Evolutionary conservation across 2,113 vertebrate species (phyloP).

Genomic region (Garra rufa): DNA sequence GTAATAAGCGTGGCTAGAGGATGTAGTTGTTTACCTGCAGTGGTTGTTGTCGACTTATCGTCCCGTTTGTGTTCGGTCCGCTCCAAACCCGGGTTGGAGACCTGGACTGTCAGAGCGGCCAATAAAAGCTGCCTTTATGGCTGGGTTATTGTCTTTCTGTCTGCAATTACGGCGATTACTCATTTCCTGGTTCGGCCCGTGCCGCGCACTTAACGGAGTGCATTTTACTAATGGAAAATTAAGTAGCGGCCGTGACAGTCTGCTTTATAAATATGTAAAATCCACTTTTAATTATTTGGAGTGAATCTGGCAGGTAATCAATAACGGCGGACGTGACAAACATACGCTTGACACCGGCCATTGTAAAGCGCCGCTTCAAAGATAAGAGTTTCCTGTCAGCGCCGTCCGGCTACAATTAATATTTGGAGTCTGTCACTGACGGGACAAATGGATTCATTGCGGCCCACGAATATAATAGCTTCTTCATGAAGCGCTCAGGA

Average conservation of each 20-base stretch:
- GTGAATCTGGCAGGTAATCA: conserved; percentile 81
- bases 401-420: conserved; percentile 71
- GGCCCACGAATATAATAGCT: conserved; percentile 80
- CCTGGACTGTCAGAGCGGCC: conserved; percentile 46
- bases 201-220: conserved; percentile 72
- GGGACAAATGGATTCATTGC: conserved; percentile 85
- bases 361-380: conserved; percentile 71
- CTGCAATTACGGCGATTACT: conserved; percentile 75
- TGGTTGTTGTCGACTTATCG: background rate
- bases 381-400: conserved; percentile 85
- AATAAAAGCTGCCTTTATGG: conserved; percentile 69
- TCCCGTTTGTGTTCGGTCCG: background rate
- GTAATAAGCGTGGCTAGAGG: background rate
- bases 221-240: conserved; percentile 80
- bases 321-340: conserved; percentile 77
- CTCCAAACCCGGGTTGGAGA: conserved; percentile 48
- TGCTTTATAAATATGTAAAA: conserved; percentile 87
- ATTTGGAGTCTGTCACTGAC: conserved; percentile 78
- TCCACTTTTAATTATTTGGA: conserved; percentile 87
- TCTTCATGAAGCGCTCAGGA: conserved; percentile 77
- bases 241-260: conserved; percentile 72
- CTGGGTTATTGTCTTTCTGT: conserved; percentile 75
- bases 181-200: conserved; percentile 58
- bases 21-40: background rate
- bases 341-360: conserved; percentile 76